Evolutionary conservation across 2,888 invertebrate genomes (phyloP), one percentile per base, ranked within the genome.

Genomic region (Brachyopa scutellaris): DNA sequence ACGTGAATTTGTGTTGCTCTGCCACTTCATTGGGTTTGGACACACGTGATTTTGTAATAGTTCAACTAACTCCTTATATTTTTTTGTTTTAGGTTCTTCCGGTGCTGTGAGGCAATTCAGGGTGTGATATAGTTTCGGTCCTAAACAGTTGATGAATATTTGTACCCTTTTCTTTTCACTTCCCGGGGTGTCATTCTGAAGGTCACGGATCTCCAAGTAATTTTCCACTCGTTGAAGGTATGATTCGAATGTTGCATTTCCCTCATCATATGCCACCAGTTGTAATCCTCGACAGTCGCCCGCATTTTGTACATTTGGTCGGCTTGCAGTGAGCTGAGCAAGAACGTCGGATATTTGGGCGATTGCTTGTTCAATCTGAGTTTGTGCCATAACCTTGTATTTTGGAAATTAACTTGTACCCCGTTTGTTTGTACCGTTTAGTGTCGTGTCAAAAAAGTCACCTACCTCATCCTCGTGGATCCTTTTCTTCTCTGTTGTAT

Each of bases 1-100:
- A 33, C 6, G 62, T 23, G 31, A 67, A 74, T 47, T 66, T 66
- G 8, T 74, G 66, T 5, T 74, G 59, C 13, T 66, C 74, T 29
- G 74, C 47, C 1, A 74, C 33, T 40, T 66, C 66, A 38, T 66
- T 74, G 1, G 47, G 51, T 29, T 15, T 4, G 64, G 66, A 11
- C 26, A 64, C 11, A 69, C n/a, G 13, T 42, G 70, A 7, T 53
- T 38, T 31, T 61, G 59, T 29, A 69, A 11, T 1, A 67, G 2
- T 26, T 66, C 45, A 6, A 53, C 15, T 15, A 74, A 13, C 0
- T 47, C 47, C 49, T 47, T 9, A 45, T 40, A 74, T 19, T 11
- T 57, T 33, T 74, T 59, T 21, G 15, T 49, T 21, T 64, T 64
- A 19, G 73, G 73, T 5, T 74, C 40, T 19, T 74, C 73, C 13